These are phyloP conservation scores for Ibidorhyncha struthersii DNA, from an alignment of 2,113 vertebrate species.

Conservation along the genomic window DNA sequence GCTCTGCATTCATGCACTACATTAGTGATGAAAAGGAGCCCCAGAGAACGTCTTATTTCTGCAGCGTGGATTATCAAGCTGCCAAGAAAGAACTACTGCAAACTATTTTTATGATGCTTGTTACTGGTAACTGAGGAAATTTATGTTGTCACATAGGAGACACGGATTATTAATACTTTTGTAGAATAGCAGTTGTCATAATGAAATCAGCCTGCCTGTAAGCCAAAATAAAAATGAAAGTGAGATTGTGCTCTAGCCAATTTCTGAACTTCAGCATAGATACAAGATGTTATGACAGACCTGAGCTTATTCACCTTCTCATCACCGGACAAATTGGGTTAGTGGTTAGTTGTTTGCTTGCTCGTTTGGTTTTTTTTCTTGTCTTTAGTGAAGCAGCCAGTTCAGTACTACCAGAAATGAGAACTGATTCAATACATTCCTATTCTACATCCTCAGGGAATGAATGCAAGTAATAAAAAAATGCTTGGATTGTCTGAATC, in stretches of 20 bases:
- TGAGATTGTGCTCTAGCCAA: not conserved
- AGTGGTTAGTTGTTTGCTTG: not conserved
- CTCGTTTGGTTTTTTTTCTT: not conserved
- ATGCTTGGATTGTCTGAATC: not conserved
- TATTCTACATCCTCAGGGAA: not conserved
- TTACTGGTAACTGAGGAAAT: conserved; percentile 10
- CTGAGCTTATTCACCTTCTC: not conserved
- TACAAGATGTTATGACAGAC: not conserved
- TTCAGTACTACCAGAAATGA: not conserved
- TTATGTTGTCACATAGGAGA: not conserved
- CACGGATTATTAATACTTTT: not conserved
- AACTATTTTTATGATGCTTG: conserved; percentile 27
- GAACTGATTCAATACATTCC: not conserved
- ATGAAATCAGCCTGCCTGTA: conserved; percentile 15
- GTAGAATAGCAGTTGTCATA: not conserved
- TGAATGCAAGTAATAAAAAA: not conserved
- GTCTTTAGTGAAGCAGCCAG: not conserved
- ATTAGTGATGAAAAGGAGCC: not conserved
- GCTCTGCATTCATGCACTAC: not conserved
- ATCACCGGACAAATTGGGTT: not conserved
- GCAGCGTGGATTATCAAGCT: not conserved
- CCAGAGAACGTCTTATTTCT: conserved; percentile 27
- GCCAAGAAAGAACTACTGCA: conserved; percentile 6
- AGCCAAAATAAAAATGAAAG: not conserved
- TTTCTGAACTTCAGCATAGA: not conserved